A percentile compares a stretch with the other conserved stretches of the same genome.
Conservation (phyloP, 35 echinoderm and acorn worm genomes). For the Heliocidaris erythrogramma region DNA sequence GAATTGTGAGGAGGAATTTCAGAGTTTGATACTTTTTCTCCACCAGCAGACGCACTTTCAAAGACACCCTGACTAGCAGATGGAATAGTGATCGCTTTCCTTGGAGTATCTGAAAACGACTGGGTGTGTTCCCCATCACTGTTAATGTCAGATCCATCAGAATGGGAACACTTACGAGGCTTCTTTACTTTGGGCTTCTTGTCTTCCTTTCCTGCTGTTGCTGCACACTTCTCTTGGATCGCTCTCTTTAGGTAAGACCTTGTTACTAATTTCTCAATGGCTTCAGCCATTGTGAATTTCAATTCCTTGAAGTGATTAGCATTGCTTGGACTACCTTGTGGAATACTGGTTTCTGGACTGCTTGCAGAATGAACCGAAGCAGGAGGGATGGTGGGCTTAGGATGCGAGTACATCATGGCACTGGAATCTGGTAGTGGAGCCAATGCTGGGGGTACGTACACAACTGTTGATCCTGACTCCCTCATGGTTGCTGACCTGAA, state of each 20-base stretch:
- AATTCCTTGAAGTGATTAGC: constrained; percentile 21
- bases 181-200: background rate
- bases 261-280: constrained; percentile 40
- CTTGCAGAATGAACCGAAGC: background rate
- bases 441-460: constrained; percentile 40
- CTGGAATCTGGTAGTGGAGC: constrained; percentile 37
- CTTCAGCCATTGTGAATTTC: constrained; percentile 49
- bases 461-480: constrained; percentile 24
- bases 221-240: constrained; percentile 7
- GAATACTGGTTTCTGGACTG: constrained; percentile 1
- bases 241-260: constrained; percentile 28
- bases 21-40: background rate
- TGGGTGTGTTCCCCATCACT: background rate
- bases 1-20: background rate
- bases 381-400: background rate
- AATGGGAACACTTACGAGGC: background rate
- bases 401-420: constrained; percentile 26
- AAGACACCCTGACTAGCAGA: background rate
- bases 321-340: background rate
- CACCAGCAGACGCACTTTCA: background rate
- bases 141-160: background rate
- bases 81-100: background rate
- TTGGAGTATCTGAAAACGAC: background rate
- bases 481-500: too few relatives aligned
- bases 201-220: constrained; percentile 7